A percentile compares a stretch with the other conserved stretches of the same genome.
These are phyloP conservation scores for Aphidius colemani DNA, from an alignment of 2,888 invertebrate species.

Conservation along the genomic window DNA sequence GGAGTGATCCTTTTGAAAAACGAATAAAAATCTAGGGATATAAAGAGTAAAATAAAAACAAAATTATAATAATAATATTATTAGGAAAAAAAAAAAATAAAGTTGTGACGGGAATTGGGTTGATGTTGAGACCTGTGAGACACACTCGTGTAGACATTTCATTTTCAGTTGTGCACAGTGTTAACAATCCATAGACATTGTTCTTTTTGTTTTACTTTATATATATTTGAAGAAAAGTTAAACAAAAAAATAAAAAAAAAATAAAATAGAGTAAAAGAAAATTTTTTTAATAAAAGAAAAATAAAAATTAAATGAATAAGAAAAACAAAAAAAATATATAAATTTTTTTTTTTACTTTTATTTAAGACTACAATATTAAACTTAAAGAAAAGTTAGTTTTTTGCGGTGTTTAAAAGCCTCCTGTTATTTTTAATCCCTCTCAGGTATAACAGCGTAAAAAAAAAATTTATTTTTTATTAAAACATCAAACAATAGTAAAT, in stretches of 20 bases:
- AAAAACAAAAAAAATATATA: no score
- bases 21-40: constrained; percentile 8
- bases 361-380: no score
- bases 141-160: constrained; percentile 18
- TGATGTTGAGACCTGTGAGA: constrained; percentile 16
- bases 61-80: not conserved
- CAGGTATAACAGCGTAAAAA: no score
- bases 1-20: not conserved
- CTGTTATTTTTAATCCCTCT: not conserved
- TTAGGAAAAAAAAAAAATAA: constrained; percentile 12
- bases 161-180: constrained; percentile 12
- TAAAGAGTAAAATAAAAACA: constrained; percentile 1
- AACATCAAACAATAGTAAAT: no score
- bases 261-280: no score
- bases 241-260: no score
- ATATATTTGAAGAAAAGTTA: not conserved
- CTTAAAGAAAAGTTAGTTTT: not conserved
- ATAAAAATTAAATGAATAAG: no score
- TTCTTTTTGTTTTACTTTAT: constrained; percentile 1
- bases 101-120: constrained; percentile 22
- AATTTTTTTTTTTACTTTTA: no score
- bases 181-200: constrained; percentile 4
- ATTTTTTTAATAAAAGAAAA: no score
- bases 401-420: not conserved
- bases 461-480: no score